Base-by-base conservation (phyloP, 2,113 vertebrate species). In the Phyllopteryx taeniolatus region DNA sequence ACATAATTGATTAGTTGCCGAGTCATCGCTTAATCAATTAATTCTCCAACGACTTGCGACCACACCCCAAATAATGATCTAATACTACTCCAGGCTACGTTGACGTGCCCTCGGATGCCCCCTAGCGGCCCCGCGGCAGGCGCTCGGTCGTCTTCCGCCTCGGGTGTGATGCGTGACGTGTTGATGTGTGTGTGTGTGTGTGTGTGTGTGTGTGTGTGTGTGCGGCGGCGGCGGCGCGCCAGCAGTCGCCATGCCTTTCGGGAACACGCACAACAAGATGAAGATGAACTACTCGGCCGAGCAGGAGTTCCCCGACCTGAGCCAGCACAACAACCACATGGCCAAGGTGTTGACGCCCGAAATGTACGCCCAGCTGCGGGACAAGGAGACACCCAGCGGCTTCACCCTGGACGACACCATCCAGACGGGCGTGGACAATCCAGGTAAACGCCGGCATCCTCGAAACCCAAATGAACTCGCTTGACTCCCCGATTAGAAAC, bases 271-370 rank as follows among this genome's bases (percentile, higher is more conserved):
- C 92, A 97, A 97, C 83, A 73, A 92, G 63, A 13, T 94, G 89
- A 98, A 98, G 94, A 91, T 94, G 93, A 95, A 95, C 81, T 86
- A 86, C 89, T 78, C 81, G 0, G 77, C 90, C 0, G 94, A 92
- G 4, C 94, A 98, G 2, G 97, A 98, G 90, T 96, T 79, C 86
- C 96, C 96, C 0, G 96, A 98, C 90, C 92, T 98, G 74, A 95
- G 93, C 76, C 4, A 59, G 84, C 97, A 98, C 92, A 98, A 97
- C 92, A 98, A 98, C 91, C 94, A 98, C 91, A 98, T 98, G 96
- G 95, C 96, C 79, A 96, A 96, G 84, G 93, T 97, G 83, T 92
- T 97, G 80, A 95, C 94, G 51, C 88, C 31, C 43, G 95, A 96
- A 35, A 86, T 98, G 87, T 98, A 97, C 83, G 83, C 85, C 43